Conservation (phyloP, 2,888 invertebrate species). For the Platynereis dumerilii region DNA sequence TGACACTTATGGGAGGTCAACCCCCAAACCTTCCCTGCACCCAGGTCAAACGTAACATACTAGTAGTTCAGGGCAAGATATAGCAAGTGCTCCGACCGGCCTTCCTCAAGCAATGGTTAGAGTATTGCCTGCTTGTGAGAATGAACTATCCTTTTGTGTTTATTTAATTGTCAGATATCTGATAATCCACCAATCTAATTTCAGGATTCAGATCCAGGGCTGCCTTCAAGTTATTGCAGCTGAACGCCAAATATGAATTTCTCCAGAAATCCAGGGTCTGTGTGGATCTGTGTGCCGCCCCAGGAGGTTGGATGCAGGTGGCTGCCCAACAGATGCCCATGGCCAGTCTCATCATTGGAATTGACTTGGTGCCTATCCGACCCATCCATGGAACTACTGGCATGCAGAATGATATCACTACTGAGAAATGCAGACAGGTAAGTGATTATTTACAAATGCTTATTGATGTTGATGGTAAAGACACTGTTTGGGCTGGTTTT, state of each 20-base stretch:
- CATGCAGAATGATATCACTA: slow-evolving; percentile 93
- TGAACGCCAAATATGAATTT: slow-evolving; percentile 97
- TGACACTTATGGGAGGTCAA: no score
- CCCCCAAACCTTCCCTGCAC: no score
- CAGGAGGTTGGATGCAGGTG: slow-evolving; percentile 99
- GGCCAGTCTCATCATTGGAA: slow-evolving; percentile 89
- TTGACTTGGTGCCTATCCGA: slow-evolving; percentile 94
- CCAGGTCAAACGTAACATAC: no score
- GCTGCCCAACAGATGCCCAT: slow-evolving; percentile 97
- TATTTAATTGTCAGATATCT: no score
- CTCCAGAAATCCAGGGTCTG: slow-evolving; percentile 94
- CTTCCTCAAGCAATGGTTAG: no score
- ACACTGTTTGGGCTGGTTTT: no score
- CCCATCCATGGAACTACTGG: slow-evolving; percentile 88
- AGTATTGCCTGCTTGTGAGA: no score
- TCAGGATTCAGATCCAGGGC: slow-evolving; percentile 95
- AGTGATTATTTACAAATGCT: slow-evolving; percentile 15
- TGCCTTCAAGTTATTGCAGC: slow-evolving; percentile 97
- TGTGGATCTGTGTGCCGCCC: slow-evolving; percentile 97
- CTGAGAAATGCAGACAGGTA: slow-evolving; percentile 80
- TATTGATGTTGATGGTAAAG: no score
- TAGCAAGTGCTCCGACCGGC: no score
- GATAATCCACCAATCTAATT: no score
- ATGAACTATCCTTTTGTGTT: no score
- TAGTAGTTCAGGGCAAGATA: no score